phyloP scores from a whole-genome alignment of 2,797 vertebrate genomes.

The Periparus ater region DNA sequence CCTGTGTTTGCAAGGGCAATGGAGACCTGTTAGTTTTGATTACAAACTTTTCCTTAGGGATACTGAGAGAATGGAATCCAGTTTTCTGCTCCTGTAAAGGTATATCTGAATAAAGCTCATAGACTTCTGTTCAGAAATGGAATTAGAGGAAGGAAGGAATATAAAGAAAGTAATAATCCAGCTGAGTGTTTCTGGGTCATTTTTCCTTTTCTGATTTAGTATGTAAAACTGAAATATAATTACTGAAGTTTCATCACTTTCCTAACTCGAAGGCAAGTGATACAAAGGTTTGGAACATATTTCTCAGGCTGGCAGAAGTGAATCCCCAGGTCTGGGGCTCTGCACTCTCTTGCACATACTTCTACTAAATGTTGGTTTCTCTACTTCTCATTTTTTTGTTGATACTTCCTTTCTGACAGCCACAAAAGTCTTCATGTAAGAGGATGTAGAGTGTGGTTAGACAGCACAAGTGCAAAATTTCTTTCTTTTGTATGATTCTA shows the following conservation, averaged over 20 bases:
- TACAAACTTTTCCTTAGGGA: not conserved
- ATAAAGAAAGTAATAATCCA: not conserved
- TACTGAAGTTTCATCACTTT: not conserved
- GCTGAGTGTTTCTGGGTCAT: not conserved
- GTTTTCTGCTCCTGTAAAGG: not conserved
- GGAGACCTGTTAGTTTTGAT: not conserved
- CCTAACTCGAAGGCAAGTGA: not conserved
- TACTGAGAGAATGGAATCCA: not conserved
- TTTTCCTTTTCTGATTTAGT: not conserved
- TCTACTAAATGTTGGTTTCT: not conserved
- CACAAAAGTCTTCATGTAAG: not conserved
- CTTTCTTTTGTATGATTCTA: not conserved
- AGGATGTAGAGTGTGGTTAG: not conserved
- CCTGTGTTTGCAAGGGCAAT: not conserved
- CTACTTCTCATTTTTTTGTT: slow-evolving; percentile 4
- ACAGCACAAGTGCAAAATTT: not conserved
- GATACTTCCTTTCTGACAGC: not conserved
- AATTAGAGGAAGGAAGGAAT: not conserved
- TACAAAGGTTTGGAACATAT: not conserved
- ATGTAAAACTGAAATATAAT: not conserved
- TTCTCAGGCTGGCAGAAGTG: not conserved
- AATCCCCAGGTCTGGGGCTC: not conserved
- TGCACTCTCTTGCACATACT: not conserved
- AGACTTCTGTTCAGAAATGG: not conserved
- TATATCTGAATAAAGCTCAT: not conserved